A percentile compares a stretch with the other conserved stretches of the same genome.
phyloP scores from a whole-genome alignment of 1,140 invertebrate species.

The Thalassaphorura encarpata region DNA sequence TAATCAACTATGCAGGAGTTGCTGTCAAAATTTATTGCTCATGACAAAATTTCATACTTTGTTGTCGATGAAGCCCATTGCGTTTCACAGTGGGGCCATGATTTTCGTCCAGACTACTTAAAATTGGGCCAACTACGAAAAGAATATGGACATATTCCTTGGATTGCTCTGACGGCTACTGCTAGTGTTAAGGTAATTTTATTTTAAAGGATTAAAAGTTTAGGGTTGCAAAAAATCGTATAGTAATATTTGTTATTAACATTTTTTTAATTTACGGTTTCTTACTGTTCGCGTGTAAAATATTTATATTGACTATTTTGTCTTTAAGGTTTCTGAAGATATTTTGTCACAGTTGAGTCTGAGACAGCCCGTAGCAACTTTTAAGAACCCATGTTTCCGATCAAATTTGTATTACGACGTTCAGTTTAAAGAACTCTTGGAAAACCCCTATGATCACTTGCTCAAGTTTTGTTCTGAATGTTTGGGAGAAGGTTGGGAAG shows the following conservation, averaged over 20 bases:
- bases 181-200: slow-evolving; percentile 44
- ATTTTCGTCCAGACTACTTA: slow-evolving; percentile 90
- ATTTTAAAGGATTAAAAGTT: no score
- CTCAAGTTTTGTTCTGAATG: slow-evolving; percentile 50
- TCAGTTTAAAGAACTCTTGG: slow-evolving; percentile 64
- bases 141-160: slow-evolving; percentile 59
- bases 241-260: background rate
- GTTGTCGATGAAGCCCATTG: slow-evolving; percentile 75
- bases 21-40: slow-evolving; percentile 41
- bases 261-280: background rate
- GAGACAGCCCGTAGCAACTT: slow-evolving; percentile 44
- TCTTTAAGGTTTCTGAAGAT: slow-evolving; percentile 46
- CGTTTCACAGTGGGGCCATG: slow-evolving; percentile 82
- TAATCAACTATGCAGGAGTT: slow-evolving; percentile 35
- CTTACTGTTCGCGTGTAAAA: slow-evolving; percentile 14
- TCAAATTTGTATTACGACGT: slow-evolving; percentile 61
- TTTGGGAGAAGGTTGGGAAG: slow-evolving; percentile 37
- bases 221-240: background rate
- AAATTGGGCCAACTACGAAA: slow-evolving; percentile 64
- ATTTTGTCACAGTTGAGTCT: slow-evolving; percentile 47
- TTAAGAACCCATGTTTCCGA: slow-evolving; percentile 54
- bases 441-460: slow-evolving; percentile 66
- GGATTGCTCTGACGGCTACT: slow-evolving; percentile 91
- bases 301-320: slow-evolving; percentile 3
- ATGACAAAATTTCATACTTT: slow-evolving; percentile 48